Evolutionary conservation across 2,113 vertebrate genomes (phyloP).

Genomic region (Cavia porcellus): DNA sequence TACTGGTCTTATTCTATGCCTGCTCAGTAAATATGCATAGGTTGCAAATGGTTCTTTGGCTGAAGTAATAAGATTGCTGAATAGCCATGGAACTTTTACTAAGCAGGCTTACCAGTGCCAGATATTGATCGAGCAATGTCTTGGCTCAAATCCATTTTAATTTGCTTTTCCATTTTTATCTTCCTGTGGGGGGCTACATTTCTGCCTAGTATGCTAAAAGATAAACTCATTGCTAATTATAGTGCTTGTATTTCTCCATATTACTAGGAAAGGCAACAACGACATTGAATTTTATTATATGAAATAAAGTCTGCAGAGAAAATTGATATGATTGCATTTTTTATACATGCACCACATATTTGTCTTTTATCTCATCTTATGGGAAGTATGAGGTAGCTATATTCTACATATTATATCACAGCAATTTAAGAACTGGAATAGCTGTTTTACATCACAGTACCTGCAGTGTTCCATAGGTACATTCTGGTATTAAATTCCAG

Average conservation of each 20-base stretch:
- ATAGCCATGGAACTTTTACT: constrained; percentile 64
- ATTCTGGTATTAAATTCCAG: neutral
- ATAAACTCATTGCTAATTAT: constrained; percentile 77
- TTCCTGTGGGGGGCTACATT: constrained; percentile 67
- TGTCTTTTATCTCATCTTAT: constrained; percentile 39
- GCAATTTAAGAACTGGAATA: neutral
- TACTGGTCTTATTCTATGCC: constrained; percentile 39
- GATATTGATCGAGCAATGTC: constrained; percentile 71
- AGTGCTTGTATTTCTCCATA: constrained; percentile 68
- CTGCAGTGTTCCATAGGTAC: neutral
- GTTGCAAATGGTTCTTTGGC: constrained; percentile 8
- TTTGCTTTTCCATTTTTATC: constrained; percentile 81
- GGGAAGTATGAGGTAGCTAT: neutral
- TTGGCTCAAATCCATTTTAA: constrained; percentile 81
- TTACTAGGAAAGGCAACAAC: constrained; percentile 62
- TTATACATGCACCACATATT: neutral
- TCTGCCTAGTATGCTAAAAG: constrained; percentile 80
- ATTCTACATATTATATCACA: neutral
- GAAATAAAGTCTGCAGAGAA: constrained; percentile 63
- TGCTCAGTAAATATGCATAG: constrained; percentile 5
- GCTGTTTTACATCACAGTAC: neutral
- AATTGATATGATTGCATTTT: constrained; percentile 68
- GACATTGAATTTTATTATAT: constrained; percentile 59
- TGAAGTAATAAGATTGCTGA: constrained; percentile 57
- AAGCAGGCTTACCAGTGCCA: constrained; percentile 65